Evolutionary conservation across 2,113 vertebrate genomes (phyloP), one percentile per base, ranked within the genome.

Genomic region (Channa maculata): DNA sequence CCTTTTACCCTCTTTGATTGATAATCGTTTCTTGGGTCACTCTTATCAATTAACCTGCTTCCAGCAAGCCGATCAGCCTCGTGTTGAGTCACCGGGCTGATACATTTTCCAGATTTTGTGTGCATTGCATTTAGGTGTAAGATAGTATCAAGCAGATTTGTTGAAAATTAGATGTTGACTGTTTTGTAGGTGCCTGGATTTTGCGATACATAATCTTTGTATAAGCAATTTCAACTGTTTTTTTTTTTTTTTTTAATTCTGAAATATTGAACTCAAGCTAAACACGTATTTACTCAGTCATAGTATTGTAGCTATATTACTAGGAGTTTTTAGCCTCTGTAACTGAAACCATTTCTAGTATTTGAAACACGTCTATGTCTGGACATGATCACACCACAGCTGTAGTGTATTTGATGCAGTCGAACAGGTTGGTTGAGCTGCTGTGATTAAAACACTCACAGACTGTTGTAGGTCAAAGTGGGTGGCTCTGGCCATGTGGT

Each of bases 41-140:
- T 64, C 86, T 88, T 89, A 91, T 92, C 84, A 92, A 91, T 93
- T 89, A 92, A 87, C 88, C 88, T 55, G 54, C 77, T 88, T 82
- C 83, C 82, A 78, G 74, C 53, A 53, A 73, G 49, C 49, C 59
- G 4, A 52, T 87, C 24, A 89, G 59, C 65, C 82, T 71, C 5
- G 43, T 34, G 43, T n/a, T 39, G 61, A 88, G 64, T 80, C 70
- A 69, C 37, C 75, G 13, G 48, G 55, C 38, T 67, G 57, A 77
- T 86, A 49, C 62, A 65, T 80, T 77, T 76, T 77, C 52, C 38
- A 59, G 48, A 61, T 79, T 82, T 71, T 50, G 24, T 2, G n/a
- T 67, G 48, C 6, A 33, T 58, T 71, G 6, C 44, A 39, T 88
- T 85, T 38, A 66, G 39, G 49, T 70, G 82, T 49, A 52, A 34